These are phyloP conservation scores for Agrochola circellaris DNA, from an alignment of 2,888 invertebrate genomes.

Conservation along the genomic window DNA sequence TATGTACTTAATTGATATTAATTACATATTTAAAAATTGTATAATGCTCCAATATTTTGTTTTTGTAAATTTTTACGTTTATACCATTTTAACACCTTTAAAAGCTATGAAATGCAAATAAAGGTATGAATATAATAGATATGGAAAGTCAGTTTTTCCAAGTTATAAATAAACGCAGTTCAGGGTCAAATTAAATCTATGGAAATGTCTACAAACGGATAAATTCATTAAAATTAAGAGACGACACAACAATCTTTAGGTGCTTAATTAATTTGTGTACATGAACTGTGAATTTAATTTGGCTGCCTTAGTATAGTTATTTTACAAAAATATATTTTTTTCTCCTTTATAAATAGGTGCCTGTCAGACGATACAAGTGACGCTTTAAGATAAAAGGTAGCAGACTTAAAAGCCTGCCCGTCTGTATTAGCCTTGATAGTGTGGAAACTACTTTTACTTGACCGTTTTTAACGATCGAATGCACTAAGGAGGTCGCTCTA, in stretches of 20 bases:
- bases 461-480: conserved; percentile 46
- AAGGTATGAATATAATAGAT: too few relatives aligned
- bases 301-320: not conserved
- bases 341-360: conserved; percentile 17
- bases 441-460: conserved; percentile 18
- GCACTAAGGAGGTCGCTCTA: conserved; percentile 7
- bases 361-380: conserved; percentile 27
- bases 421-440: conserved; percentile 65
- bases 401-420: conserved; percentile 74
- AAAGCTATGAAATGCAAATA: too few relatives aligned
- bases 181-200: not conserved
- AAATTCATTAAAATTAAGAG: not conserved
- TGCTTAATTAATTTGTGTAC: not conserved
- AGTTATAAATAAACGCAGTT: not conserved
- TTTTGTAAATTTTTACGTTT: too few relatives aligned
- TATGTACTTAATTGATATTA: too few relatives aligned
- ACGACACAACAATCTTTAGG: not conserved
- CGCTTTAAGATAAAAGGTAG: conserved; percentile 56
- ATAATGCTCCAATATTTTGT: too few relatives aligned
- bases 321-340: not conserved
- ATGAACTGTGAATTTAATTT: not conserved
- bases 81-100: too few relatives aligned
- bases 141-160: too few relatives aligned
- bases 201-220: not conserved
- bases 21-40: too few relatives aligned